Evolutionary conservation across 2,888 invertebrate species (phyloP).

Genomic region (Aspidiotus destructor): DNA sequence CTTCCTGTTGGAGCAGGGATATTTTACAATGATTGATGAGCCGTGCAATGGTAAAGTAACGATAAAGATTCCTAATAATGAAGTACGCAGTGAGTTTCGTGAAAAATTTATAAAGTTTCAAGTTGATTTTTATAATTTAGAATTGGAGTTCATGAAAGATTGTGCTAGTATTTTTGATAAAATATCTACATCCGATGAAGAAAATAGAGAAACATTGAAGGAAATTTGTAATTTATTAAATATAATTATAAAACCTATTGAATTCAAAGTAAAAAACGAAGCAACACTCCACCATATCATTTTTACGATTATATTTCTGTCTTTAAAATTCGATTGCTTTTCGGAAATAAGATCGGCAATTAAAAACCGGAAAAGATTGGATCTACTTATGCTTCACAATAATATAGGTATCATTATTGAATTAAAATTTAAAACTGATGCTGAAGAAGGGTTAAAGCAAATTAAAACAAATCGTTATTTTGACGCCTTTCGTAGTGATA

Average conservation of each 20-base stretch:
- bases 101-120: conserved; percentile 8
- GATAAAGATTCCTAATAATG: conserved; percentile 2
- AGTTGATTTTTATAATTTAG: not conserved
- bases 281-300: conserved; percentile 8
- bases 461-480: not conserved
- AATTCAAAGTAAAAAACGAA: conserved; percentile 8
- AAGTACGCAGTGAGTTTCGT: conserved; percentile 8
- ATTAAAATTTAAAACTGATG: conserved; percentile 1
- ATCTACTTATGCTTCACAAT: not conserved
- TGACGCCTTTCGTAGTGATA: not conserved
- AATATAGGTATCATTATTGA: conserved; percentile 10
- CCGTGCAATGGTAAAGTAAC: not conserved
- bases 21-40: not conserved
- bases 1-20: not conserved
- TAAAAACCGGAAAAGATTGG: conserved; percentile 6
- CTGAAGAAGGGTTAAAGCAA: not conserved
- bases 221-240: not conserved
- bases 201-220: conserved; percentile 3
- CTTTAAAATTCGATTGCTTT: conserved; percentile 1
- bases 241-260: not conserved
- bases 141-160: not conserved
- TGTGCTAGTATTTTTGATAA: conserved; percentile 9
- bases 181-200: not conserved
- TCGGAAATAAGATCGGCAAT: conserved; percentile 6
- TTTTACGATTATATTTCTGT: conserved; percentile 1